Evolutionary conservation across 2,888 invertebrate genomes (phyloP), one percentile per base, ranked within the genome.

Genomic region (Ophion obscuratus): DNA sequence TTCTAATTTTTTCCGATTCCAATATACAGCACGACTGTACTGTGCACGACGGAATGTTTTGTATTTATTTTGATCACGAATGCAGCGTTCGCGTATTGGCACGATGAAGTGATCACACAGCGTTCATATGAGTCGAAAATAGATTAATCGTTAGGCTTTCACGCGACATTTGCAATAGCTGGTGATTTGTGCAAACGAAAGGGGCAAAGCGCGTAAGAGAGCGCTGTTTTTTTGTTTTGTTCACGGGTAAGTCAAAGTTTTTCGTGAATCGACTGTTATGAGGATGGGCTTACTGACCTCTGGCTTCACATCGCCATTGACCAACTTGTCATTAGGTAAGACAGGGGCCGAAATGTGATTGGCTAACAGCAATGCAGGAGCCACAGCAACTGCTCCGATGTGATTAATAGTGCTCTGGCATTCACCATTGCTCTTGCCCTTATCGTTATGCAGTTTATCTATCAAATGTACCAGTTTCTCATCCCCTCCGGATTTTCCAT

Each of bases 361-460:
- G 10, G 92, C 92, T 74, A 93, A 86, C 62, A 93, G 85, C 66
- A 93, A 89, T 31, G 92, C 90, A 17, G 93, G 92, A 2, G 92
- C 89, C 27, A 92, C 91, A 76, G 92, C 91, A 73, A 91, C 92
- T 76, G 90, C 90, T 47, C 89, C 90, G 53, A 92, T 91, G 81
- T 91, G 90, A 90, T 92, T 92, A 31, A 81, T 89, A 59, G 88
- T 87, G 74, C 85, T 87, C 68, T 89, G 91, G 40, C 89, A 87
- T 79, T 92, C 91, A 59, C 84, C 88, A 66, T 87, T 88, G 85
- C 82, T 88, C 82, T 92, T 92, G 47, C 88, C 88, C 68, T 91
- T 90, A 70, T 93, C 93, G 57, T 92, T 92, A 66, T 92, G 92
- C 61, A 93, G 88, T 77, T 94, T 93, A 82, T 94, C 92, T 27